A percentile compares a stretch with the other conserved stretches of the same genome.
These are phyloP conservation scores for Phlogophora meticulosa DNA, from an alignment of 2,888 invertebrate genomes.

Conservation along the genomic window DNA sequence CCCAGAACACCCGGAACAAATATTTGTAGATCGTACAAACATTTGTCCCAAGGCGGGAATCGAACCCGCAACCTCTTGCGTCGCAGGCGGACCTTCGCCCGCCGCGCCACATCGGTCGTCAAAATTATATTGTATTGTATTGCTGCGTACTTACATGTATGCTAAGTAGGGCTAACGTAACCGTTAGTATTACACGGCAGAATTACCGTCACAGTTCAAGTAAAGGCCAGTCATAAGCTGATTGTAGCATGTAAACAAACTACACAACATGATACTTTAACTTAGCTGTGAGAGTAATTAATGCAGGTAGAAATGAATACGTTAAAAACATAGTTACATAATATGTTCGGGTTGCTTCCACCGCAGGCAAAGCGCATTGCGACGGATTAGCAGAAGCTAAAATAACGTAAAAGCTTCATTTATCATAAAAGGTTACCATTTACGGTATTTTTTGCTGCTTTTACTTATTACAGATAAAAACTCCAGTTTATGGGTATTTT, in stretches of 20 bases:
- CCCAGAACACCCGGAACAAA: too few relatives aligned
- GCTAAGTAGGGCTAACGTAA: too few relatives aligned
- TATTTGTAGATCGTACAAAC: too few relatives aligned
- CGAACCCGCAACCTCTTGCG: too few relatives aligned
- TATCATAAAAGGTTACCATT: conserved; percentile 3
- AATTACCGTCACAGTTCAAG: background rate
- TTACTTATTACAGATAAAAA: conserved; percentile 52
- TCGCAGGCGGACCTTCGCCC: too few relatives aligned
- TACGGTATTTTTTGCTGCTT: conserved; percentile 34
- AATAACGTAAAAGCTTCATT: conserved; percentile 39
- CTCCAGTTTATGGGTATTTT: conserved; percentile 35
- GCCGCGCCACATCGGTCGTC: too few relatives aligned
- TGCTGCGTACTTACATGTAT: too few relatives aligned
- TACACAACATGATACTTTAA: conserved; percentile 7
- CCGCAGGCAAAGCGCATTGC: conserved; percentile 52
- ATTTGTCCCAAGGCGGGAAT: too few relatives aligned
- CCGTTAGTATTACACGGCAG: background rate
- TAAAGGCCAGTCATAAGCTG: background rate
- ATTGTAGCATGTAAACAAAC: too few relatives aligned
- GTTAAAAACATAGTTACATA: background rate
- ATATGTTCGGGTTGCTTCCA: conserved; percentile 3
- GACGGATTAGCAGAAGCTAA: conserved; percentile 32
- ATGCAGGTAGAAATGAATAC: conserved; percentile 11
- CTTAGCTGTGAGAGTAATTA: conserved; percentile 8
- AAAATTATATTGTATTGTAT: too few relatives aligned